Percentiles rank a stretch among this genome's conserved stretches.
Conservation (phyloP, 1,140 invertebrate genomes). For the Drosophila subobscura region DNA sequence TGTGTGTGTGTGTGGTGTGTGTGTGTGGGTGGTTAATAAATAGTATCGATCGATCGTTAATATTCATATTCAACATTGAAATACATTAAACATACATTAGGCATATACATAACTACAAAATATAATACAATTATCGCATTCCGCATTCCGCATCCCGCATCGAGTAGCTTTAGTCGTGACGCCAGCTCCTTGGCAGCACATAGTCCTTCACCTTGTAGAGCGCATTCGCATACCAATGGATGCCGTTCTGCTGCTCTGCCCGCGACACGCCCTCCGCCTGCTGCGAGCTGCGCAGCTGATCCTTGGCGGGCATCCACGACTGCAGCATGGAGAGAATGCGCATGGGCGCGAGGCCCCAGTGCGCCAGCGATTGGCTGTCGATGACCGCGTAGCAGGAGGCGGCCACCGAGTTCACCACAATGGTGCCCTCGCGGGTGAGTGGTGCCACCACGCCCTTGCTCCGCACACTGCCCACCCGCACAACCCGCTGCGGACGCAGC, state of each 20-base stretch:
- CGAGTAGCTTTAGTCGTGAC: constrained; percentile 58
- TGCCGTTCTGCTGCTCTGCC: constrained; percentile 85
- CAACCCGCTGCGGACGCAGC: constrained; percentile 87
- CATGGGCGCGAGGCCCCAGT: constrained; percentile 92
- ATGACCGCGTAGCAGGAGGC: constrained; percentile 98
- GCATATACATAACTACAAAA: constrained; percentile 75
- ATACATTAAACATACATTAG: constrained; percentile 60
- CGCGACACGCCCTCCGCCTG: constrained; percentile 39
- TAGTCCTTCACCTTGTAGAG: constrained; percentile 89
- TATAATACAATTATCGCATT: constrained; percentile 71
- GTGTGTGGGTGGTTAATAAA: constrained; percentile 59
- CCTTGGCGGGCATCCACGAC: constrained; percentile 66
- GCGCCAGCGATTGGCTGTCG: constrained; percentile 92
- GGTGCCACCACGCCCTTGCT: constrained; percentile 94
- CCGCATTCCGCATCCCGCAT: constrained; percentile 2
- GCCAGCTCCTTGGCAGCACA: constrained; percentile 86
- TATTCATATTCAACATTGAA: constrained; percentile 78
- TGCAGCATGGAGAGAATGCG: constrained; percentile 85
- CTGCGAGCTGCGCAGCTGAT: constrained; percentile 46
- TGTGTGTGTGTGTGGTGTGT: constrained; percentile 22
- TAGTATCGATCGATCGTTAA: constrained; percentile 66
- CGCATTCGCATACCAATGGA: constrained; percentile 94
- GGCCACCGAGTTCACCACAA: constrained; percentile 95
- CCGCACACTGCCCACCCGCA: constrained; percentile 85
- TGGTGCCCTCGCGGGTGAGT: constrained; percentile 92